Percentiles rank a stretch among this genome's conserved stretches.
phyloP scores from a whole-genome alignment of 2,797 vertebrate genomes.

The Melanotaenia pygmaea region DNA sequence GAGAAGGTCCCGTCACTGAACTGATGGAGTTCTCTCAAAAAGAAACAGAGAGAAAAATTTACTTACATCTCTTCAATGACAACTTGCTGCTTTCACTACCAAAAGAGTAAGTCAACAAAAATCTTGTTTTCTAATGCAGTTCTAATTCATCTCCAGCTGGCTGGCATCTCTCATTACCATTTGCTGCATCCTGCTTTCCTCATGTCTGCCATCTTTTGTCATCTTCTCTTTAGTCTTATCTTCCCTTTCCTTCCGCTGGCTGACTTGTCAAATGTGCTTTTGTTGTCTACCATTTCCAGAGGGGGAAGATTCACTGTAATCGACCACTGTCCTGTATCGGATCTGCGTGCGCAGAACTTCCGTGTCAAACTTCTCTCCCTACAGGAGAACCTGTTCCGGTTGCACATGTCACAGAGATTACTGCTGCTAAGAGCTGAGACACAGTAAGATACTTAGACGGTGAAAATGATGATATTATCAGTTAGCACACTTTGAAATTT shows the following conservation, averaged over 20 bases:
- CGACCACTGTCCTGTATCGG: constrained; percentile 88
- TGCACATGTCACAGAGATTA: constrained; percentile 84
- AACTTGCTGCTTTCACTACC: constrained; percentile 91
- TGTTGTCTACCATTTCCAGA: constrained; percentile 44
- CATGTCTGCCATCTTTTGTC: not conserved
- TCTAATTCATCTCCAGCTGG: not conserved
- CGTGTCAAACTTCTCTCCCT: constrained; percentile 90
- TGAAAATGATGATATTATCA: not conserved
- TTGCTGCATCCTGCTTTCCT: constrained; percentile 37
- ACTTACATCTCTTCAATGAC: constrained; percentile 97
- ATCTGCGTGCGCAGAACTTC: constrained; percentile 90
- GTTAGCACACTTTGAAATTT: not conserved
- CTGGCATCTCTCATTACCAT: not conserved
- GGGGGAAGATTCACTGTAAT: constrained; percentile 92
- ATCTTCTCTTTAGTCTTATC: constrained; percentile 22
- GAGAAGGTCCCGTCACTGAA: constrained; percentile 85
- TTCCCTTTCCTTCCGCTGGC: constrained; percentile 1
- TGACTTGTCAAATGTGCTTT: constrained; percentile 15
- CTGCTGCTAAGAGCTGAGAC: constrained; percentile 91
- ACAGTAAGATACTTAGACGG: constrained; percentile 84
- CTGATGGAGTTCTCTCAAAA: constrained; percentile 86
- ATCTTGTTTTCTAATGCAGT: not conserved
- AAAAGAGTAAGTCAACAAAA: constrained; percentile 89
- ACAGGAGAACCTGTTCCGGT: constrained; percentile 92
- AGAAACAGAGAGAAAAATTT: constrained; percentile 86